phyloP scores from a whole-genome alignment of 2,113 vertebrate genomes.

The Regulus satrapa region DNA sequence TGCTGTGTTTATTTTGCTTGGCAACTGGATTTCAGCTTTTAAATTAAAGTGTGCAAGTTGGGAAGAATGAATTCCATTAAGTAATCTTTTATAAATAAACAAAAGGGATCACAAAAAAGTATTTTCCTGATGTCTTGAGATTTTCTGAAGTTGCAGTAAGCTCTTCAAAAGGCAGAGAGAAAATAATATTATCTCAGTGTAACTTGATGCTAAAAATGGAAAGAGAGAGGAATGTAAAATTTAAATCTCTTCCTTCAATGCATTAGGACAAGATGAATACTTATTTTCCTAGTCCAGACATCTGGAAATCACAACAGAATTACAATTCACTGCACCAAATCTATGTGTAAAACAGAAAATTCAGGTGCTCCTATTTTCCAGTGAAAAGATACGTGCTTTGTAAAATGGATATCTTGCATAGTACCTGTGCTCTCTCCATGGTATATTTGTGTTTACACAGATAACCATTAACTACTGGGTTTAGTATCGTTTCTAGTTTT shows the following conservation, averaged over 20 bases:
- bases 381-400: neutral
- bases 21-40: neutral
- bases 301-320: neutral
- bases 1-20: constrained; percentile 29
- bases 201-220: neutral
- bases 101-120: neutral
- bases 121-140: neutral
- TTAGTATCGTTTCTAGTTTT: neutral
- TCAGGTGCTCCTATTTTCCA: neutral
- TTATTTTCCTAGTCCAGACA: neutral
- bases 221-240: neutral
- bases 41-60: neutral
- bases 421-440: neutral
- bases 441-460: neutral
- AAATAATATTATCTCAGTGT: neutral
- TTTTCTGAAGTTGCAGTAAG: neutral
- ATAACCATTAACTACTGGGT: neutral
- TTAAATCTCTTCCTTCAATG: neutral
- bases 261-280: neutral
- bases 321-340: neutral
- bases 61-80: constrained; percentile 45
- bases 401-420: neutral
- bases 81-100: constrained; percentile 26
- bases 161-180: constrained; percentile 15
- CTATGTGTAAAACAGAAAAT: neutral